These are phyloP conservation scores for Cygnus buccinator DNA, from an alignment of 2,113 vertebrate genomes.

Conservation along the genomic window DNA sequence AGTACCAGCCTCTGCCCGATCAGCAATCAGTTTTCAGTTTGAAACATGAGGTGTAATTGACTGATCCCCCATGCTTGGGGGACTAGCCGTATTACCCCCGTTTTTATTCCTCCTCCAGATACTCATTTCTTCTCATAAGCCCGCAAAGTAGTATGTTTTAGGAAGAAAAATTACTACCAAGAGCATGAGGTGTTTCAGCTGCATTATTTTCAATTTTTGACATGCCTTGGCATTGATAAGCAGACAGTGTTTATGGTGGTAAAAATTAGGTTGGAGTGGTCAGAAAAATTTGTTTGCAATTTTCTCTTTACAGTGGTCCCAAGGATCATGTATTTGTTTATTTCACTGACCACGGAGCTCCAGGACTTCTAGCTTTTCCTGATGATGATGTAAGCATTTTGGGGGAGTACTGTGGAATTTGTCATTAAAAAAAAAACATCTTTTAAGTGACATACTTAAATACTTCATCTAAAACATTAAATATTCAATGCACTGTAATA, in stretches of 20 bases:
- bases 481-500: background rate
- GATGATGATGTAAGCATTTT: constrained; percentile 84
- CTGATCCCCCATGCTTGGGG: background rate
- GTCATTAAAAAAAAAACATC: accelerated
- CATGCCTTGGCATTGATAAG: background rate
- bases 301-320: constrained; percentile 85
- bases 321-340: constrained; percentile 94
- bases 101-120: background rate
- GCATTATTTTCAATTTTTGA: background rate
- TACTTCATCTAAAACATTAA: background rate
- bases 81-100: background rate
- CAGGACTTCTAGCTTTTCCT: constrained; percentile 92
- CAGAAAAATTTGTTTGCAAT: background rate
- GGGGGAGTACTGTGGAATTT: background rate
- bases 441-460: background rate
- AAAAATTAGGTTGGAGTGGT: background rate
- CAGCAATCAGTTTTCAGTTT: background rate
- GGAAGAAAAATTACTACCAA: background rate
- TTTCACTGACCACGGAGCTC: constrained; percentile 94
- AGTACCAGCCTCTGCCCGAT: background rate
- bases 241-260: background rate
- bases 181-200: background rate
- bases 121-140: background rate
- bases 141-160: background rate
- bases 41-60: background rate